A percentile compares a stretch with the other conserved stretches of the same genome.
phyloP scores from a whole-genome alignment of 2,888 invertebrate species.

The Chrysopilus asiliformis region DNA sequence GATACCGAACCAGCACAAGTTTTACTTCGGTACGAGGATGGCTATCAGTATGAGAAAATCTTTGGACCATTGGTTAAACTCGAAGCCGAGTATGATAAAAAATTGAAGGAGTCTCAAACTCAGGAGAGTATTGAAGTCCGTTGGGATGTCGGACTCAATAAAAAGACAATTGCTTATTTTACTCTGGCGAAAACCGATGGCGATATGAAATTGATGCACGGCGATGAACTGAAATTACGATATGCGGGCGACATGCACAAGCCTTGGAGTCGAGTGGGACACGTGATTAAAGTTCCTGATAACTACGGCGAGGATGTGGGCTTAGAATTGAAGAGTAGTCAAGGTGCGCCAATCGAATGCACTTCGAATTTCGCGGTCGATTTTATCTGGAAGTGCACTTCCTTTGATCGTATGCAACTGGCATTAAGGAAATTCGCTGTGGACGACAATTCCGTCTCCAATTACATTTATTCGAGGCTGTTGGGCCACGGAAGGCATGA shows the following conservation, averaged over 20 bases:
- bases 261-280: slow-evolving; percentile 95
- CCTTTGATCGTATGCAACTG: slow-evolving; percentile 94
- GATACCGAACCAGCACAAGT: slow-evolving; percentile 93
- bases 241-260: slow-evolving; percentile 88
- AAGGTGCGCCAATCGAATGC: slow-evolving; percentile 86
- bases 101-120: slow-evolving; percentile 94
- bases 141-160: slow-evolving; percentile 97
- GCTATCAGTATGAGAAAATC: slow-evolving; percentile 97
- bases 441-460: slow-evolving; percentile 91
- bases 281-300: slow-evolving; percentile 91
- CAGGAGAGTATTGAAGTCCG: slow-evolving; percentile 97
- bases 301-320: slow-evolving; percentile 98
- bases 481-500: slow-evolving; percentile 92
- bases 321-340: slow-evolving; percentile 83
- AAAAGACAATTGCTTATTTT: slow-evolving; percentile 96
- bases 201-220: slow-evolving; percentile 98
- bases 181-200: slow-evolving; percentile 94
- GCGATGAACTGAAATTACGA: slow-evolving; percentile 87
- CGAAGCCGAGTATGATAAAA: slow-evolving; percentile 97
- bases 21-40: slow-evolving; percentile 79
- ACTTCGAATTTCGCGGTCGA: slow-evolving; percentile 94
- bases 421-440: slow-evolving; percentile 91
- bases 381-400: slow-evolving; percentile 98
- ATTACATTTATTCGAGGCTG: slow-evolving; percentile 93
- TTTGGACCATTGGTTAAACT: slow-evolving; percentile 93